These are phyloP conservation scores for Pagetopsis macropterus DNA, from an alignment of 2,797 vertebrate genomes.

Conservation along the genomic window DNA sequence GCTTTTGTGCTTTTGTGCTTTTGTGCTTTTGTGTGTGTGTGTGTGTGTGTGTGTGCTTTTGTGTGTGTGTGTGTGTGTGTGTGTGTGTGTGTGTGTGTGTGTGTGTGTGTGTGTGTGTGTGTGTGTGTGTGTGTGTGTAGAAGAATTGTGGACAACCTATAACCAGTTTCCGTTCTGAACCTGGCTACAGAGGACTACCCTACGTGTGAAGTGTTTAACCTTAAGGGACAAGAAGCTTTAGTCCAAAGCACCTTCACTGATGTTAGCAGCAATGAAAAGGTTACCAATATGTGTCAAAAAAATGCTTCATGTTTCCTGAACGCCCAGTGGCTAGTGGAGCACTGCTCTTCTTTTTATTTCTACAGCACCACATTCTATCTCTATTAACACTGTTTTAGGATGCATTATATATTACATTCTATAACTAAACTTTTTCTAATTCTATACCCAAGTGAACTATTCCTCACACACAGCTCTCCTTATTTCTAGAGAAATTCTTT, in stretches of 20 bases:
- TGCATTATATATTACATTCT: background rate
- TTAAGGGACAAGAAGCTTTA: constrained; percentile 3
- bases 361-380: background rate
- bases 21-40: background rate
- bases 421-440: background rate
- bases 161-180: background rate
- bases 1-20: too few species aligned
- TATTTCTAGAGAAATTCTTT: too few species aligned
- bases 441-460: too few species aligned
- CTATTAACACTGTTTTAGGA: background rate
- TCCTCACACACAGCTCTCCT: too few species aligned
- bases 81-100: background rate
- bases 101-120: too few species aligned
- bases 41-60: too few species aligned
- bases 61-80: background rate
- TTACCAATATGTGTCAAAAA: constrained; percentile 15
- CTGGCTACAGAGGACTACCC: background rate
- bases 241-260: constrained; percentile 1
- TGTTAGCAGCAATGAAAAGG: constrained; percentile 48
- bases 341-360: constrained; percentile 5
- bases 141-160: background rate
- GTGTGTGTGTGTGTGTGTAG: background rate
- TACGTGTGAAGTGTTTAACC: background rate
- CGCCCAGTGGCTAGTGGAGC: constrained; percentile 5
- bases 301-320: constrained; percentile 5